Evolutionary conservation across 2,888 invertebrate genomes (phyloP).

Genomic region (Meta bourneti): DNA sequence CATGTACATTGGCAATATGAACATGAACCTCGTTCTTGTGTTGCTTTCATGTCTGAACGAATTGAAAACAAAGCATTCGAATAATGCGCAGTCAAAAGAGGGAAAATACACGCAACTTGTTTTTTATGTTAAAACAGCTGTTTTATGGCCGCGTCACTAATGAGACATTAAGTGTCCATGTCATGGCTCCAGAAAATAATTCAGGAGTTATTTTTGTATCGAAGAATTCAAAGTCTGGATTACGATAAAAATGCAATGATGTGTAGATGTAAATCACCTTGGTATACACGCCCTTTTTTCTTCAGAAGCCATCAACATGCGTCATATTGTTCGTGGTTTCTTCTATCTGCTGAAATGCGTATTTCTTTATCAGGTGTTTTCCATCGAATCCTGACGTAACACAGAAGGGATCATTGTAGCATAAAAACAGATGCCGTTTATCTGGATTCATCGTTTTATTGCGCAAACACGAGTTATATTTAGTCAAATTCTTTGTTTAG

Average conservation of each 20-base stretch:
- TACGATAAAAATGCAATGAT: too few relatives aligned
- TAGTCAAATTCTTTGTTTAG: neutral
- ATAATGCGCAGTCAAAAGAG: neutral
- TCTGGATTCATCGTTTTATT: neutral
- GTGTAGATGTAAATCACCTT: neutral
- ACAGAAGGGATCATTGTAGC: constrained; percentile 6
- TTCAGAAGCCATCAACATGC: neutral
- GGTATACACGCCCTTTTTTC: neutral
- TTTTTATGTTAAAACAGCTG: neutral
- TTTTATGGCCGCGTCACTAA: neutral
- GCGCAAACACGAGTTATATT: neutral
- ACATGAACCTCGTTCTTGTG: too few relatives aligned
- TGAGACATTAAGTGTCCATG: neutral
- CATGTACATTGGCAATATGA: too few relatives aligned
- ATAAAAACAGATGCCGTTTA: constrained; percentile 44
- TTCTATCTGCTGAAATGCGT: neutral
- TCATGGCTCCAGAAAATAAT: too few relatives aligned
- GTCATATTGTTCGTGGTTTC: neutral
- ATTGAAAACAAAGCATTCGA: neutral
- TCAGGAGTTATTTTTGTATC: too few relatives aligned
- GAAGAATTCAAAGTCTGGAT: too few relatives aligned
- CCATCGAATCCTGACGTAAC: constrained; percentile 28
- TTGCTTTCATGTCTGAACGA: too few relatives aligned
- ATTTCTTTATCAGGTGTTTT: constrained; percentile 61
- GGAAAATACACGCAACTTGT: neutral